A percentile compares a stretch with the other conserved stretches of the same genome.
Evolutionary conservation across 37 sponge, comb jelly and placozoan species (phyloP).

Genomic region (Geodia barretti): DNA sequence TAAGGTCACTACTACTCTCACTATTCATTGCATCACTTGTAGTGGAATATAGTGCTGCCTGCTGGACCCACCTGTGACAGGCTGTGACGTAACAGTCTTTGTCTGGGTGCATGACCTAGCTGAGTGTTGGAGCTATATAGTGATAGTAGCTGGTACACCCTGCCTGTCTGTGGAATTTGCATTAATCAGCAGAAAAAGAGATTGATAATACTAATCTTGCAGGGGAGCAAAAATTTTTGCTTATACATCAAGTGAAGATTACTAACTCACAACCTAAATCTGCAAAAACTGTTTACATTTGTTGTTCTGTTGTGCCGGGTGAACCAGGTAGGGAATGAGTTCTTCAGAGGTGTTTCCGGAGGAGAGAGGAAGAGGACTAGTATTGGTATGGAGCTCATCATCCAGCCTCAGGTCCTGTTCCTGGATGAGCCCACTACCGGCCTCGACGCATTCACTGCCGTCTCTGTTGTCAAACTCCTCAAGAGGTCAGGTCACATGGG

Average conservation of each 20-base stretch:
- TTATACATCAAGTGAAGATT: not conserved
- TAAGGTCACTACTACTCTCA: conserved; percentile 39
- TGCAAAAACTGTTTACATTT: not conserved
- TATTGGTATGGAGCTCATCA: conserved; percentile 94
- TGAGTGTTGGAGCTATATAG: too few species aligned
- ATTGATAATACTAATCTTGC: too few species aligned
- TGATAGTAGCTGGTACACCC: too few species aligned
- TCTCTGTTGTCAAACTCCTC: conserved; percentile 66
- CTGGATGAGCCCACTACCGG: conserved; percentile 94
- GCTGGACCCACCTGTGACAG: not conserved
- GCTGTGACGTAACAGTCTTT: not conserved
- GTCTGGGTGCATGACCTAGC: not conserved
- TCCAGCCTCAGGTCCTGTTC: conserved; percentile 78
- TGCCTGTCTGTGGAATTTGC: too few species aligned
- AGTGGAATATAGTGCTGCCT: not conserved
- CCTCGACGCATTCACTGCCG: conserved; percentile 86
- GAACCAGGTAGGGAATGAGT: conserved; percentile 72
- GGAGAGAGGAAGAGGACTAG: conserved; percentile 91
- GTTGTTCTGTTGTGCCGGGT: not conserved
- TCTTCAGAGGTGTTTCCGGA: conserved; percentile 82
- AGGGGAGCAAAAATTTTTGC: too few species aligned
- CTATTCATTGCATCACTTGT: not conserved
- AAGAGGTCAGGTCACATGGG: conserved; percentile 61
- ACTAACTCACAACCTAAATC: too few species aligned
- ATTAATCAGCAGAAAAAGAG: too few species aligned